Evolutionary conservation across 2,113 vertebrate species (phyloP).

Genomic region (Rhagologus leucostigma): DNA sequence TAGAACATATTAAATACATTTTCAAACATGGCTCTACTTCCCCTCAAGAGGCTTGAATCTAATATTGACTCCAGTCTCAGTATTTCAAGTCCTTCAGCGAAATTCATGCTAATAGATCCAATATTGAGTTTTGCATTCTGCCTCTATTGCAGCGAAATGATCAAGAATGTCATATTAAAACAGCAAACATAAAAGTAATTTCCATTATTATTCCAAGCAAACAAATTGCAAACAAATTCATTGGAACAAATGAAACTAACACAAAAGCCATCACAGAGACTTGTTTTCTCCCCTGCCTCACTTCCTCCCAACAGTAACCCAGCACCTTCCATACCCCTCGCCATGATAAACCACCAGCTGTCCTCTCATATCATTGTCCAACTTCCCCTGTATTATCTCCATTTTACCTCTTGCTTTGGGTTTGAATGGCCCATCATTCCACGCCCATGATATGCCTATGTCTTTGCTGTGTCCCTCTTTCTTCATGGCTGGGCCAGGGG

Average conservation of each 20-base stretch:
- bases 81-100: slow-evolving; percentile 8
- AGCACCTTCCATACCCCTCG: not conserved
- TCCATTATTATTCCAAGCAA: not conserved
- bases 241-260: not conserved
- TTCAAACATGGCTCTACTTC: not conserved
- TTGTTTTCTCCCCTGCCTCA: not conserved
- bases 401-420: not conserved
- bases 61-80: not conserved
- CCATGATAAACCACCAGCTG: fast-evolving
- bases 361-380: fast-evolving
- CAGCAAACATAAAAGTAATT: not conserved
- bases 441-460: fast-evolving
- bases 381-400: not conserved
- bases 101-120: not conserved
- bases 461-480: fast-evolving
- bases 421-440: not conserved
- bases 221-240: not conserved
- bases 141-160: not conserved
- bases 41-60: slow-evolving; percentile 10
- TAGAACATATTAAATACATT: not conserved
- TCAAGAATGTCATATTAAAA: not conserved
- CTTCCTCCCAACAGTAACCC: not conserved
- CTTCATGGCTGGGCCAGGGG: not conserved
- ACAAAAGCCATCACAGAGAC: not conserved
- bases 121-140: not conserved